Percentiles rank a stretch among this genome's conserved stretches.
Evolutionary conservation across 2,888 invertebrate species (phyloP).

Genomic region (Lissonota sp.): DNA sequence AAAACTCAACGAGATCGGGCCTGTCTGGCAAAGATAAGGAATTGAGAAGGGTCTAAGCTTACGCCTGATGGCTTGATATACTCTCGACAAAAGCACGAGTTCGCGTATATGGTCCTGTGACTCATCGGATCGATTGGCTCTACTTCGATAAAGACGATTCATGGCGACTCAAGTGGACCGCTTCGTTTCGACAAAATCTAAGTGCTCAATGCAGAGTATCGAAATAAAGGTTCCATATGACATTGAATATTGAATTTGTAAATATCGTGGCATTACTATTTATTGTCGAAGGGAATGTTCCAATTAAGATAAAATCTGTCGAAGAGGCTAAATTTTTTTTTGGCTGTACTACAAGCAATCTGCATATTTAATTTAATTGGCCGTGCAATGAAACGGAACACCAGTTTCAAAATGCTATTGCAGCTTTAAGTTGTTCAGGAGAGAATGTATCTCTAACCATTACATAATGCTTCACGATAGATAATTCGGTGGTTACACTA

Average conservation of each 20-base stretch:
- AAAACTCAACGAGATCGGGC: slow-evolving; percentile 20
- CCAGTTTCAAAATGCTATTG: too few species aligned
- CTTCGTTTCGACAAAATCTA: background rate
- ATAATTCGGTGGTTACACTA: slow-evolving; percentile 10
- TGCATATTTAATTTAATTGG: too few species aligned
- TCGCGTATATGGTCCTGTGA: background rate
- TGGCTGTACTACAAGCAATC: too few species aligned
- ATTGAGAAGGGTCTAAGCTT: slow-evolving; percentile 35
- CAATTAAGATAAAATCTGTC: too few species aligned
- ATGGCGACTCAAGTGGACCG: background rate
- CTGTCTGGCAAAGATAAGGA: slow-evolving; percentile 35
- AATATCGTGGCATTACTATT: too few species aligned
- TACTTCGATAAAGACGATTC: background rate
- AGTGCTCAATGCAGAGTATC: background rate
- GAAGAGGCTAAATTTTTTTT: too few species aligned
- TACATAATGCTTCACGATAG: background rate
- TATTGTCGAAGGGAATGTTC: too few species aligned
- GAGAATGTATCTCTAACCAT: too few species aligned
- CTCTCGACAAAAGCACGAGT: slow-evolving; percentile 2
- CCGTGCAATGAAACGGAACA: too few species aligned
- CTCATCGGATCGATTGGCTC: background rate
- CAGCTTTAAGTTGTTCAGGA: too few species aligned
- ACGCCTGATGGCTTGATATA: slow-evolving; percentile 21
- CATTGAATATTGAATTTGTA: too few species aligned
- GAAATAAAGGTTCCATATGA: background rate